Evolutionary conservation across 1,140 invertebrate species (phyloP).

Genomic region (Antheraea pernyi): DNA sequence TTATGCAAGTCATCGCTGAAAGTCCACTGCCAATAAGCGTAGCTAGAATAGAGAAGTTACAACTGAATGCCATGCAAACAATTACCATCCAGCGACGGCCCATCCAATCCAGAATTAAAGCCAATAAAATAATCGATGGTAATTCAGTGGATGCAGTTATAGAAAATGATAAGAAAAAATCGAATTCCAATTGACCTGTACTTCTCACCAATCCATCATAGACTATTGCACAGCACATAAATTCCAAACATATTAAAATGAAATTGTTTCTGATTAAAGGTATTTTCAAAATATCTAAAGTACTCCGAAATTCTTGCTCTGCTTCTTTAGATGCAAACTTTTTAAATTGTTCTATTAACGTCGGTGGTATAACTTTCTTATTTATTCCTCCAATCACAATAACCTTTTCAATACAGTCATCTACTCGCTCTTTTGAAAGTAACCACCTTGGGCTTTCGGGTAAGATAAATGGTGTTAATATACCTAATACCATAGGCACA

Average conservation of each 20-base stretch:
- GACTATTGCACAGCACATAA: conserved; percentile 49
- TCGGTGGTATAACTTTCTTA: conserved; percentile 53
- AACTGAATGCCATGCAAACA: conserved; percentile 34
- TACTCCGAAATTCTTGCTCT: conserved; percentile 35
- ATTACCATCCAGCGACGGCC: conserved; percentile 43
- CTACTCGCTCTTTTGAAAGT: conserved; percentile 81
- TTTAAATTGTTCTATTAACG: conserved; percentile 59
- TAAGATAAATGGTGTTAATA: conserved; percentile 79
- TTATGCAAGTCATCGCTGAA: conserved; percentile 49
- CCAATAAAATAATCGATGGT: conserved; percentile 33
- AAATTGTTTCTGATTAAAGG: conserved; percentile 51
- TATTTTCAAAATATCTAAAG: conserved; percentile 48
- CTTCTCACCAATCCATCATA: conserved; percentile 43
- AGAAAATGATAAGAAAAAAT: conserved; percentile 41
- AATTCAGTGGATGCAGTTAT: conserved; percentile 38
- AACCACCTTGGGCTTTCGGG: conserved; percentile 89
- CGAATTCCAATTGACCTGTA: conserved; percentile 34
- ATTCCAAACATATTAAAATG: conserved; percentile 52
- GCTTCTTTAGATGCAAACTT: conserved; percentile 20
- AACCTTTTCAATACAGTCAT: conserved; percentile 82
- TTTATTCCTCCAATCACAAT: conserved; percentile 56
- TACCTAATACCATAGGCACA: conserved; percentile 60
- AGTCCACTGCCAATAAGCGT: conserved; percentile 45
- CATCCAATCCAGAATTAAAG: conserved; percentile 40
- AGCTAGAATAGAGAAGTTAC: conserved; percentile 51